Evolutionary conservation across 1,140 invertebrate species (phyloP).

Genomic region (Campodea augens): DNA sequence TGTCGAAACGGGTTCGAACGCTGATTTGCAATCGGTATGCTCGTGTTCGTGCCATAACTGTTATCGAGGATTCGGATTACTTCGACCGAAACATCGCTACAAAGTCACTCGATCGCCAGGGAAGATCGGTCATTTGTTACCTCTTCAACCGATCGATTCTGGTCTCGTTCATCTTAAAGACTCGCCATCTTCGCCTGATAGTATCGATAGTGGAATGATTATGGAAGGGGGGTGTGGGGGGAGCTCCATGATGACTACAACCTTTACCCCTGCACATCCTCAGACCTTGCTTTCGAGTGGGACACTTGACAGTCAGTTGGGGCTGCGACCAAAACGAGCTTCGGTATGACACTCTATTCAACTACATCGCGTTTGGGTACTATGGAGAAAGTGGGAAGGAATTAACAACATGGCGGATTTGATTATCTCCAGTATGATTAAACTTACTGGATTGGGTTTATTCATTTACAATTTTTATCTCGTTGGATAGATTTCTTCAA

Average conservation of each 20-base stretch:
- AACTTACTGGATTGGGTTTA: no score
- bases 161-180: no score
- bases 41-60: slow-evolving; percentile 60
- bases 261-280: not conserved
- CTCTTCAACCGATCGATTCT: slow-evolving; percentile 32
- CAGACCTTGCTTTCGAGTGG: no score
- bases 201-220: not conserved
- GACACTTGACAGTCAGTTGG: no score
- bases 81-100: slow-evolving; percentile 26
- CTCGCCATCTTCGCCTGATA: not conserved
- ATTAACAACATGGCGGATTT: no score
- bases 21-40: slow-evolving; percentile 55
- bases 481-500: no score
- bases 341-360: not conserved
- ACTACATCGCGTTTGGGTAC: no score
- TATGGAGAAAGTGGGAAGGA: no score
- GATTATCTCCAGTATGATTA: no score
- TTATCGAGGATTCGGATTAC: slow-evolving; percentile 20
- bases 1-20: slow-evolving; percentile 34
- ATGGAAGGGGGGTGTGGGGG: not conserved
- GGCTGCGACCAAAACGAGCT: not conserved
- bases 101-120: slow-evolving; percentile 47
- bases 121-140: slow-evolving; percentile 47
- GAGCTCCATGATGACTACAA: not conserved
- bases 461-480: no score